phyloP scores from a whole-genome alignment of 2,888 invertebrate genomes.

The Plemyria rubiginata region DNA sequence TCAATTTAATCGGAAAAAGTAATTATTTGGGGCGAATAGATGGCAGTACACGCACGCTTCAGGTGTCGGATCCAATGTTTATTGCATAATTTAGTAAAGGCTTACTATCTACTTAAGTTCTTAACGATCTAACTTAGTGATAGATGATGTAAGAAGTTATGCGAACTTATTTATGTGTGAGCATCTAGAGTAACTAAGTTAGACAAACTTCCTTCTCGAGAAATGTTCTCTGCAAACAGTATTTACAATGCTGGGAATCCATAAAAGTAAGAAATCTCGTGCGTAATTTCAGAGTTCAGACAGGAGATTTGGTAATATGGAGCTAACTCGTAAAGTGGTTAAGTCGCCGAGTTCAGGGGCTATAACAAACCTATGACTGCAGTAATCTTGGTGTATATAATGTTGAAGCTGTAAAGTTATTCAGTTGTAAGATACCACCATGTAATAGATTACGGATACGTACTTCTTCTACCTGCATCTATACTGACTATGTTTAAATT shows the following conservation, averaged over 20 bases:
- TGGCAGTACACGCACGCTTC: slow-evolving; percentile 31
- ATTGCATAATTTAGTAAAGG: slow-evolving; percentile 51
- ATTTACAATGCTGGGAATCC: slow-evolving; percentile 23
- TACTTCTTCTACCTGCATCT: too few species aligned
- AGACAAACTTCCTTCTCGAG: slow-evolving; percentile 37
- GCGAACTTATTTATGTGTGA: slow-evolving; percentile 45
- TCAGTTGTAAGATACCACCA: too few species aligned
- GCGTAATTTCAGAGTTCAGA: slow-evolving; percentile 27
- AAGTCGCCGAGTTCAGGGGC: slow-evolving; percentile 15
- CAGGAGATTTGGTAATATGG: slow-evolving; percentile 20
- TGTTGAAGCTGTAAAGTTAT: slow-evolving; percentile 10
- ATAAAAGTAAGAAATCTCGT: slow-evolving; percentile 23
- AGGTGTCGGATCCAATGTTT: slow-evolving; percentile 45
- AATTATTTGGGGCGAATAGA: slow-evolving; percentile 33
- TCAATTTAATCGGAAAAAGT: slow-evolving; percentile 30
- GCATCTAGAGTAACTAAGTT: slow-evolving; percentile 35
- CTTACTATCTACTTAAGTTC: slow-evolving; percentile 54
- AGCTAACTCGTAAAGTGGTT: slow-evolving; percentile 28
- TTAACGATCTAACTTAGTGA: slow-evolving; percentile 58
- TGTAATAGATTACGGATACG: too few species aligned
- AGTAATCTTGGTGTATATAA: slow-evolving; percentile 16
- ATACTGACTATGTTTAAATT: too few species aligned
- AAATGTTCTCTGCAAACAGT: slow-evolving; percentile 33
- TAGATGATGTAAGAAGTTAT: slow-evolving; percentile 51
- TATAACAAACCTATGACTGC: slow-evolving; percentile 20